phyloP scores from a whole-genome alignment of 2,113 vertebrate species.

The Ptilorrhoa leucosticta region DNA sequence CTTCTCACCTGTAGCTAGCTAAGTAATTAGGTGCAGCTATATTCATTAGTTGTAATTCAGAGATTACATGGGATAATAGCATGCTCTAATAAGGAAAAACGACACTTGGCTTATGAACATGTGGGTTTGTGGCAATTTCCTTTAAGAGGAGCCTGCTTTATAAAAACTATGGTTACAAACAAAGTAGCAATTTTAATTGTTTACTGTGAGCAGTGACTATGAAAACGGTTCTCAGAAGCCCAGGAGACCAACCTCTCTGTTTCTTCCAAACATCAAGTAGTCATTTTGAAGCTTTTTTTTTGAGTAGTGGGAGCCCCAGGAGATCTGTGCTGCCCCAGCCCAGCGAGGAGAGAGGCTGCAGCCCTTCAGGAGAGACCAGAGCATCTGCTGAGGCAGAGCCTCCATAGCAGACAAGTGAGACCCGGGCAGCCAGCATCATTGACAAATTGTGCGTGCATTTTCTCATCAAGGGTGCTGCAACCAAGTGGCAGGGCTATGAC shows the following conservation, averaged over 20 bases:
- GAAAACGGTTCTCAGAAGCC: background rate
- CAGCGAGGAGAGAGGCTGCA: rapidly evolving
- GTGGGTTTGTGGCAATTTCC: background rate
- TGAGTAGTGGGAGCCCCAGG: background rate
- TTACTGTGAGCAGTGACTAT: background rate
- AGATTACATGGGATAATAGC: constrained; percentile 8
- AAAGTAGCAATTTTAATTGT: background rate
- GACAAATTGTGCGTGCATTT: background rate
- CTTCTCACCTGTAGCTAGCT: constrained; percentile 25
- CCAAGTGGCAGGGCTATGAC: background rate
- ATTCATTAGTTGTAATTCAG: constrained; percentile 45
- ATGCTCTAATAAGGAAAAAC: background rate
- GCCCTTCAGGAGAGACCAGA: rapidly evolving
- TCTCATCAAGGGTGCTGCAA: background rate
- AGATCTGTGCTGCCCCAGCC: background rate
- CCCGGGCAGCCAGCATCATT: rapidly evolving
- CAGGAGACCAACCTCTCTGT: background rate
- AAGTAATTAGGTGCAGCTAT: constrained; percentile 8
- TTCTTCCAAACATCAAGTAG: background rate
- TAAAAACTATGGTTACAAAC: background rate
- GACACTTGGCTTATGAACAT: background rate
- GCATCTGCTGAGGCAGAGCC: background rate
- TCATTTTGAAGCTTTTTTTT: background rate
- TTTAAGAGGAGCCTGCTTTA: background rate
- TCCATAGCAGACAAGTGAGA: background rate